Base-by-base conservation (phyloP, 2,797 vertebrate species). In the Helostoma temminkii region DNA sequence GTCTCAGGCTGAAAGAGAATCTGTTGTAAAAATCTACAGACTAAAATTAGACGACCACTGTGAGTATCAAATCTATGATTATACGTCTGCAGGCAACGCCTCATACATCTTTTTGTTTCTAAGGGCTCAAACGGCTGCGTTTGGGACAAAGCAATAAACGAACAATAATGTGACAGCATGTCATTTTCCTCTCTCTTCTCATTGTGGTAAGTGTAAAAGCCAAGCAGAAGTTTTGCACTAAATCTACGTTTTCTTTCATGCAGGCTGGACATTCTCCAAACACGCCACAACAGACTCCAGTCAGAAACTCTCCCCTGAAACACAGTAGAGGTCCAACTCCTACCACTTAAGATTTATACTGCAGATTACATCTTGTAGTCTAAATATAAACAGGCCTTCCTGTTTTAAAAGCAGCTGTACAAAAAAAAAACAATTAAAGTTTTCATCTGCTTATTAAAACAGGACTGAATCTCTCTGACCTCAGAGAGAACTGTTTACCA, bases 1-100 rank as follows among this genome's bases (percentile, higher is more conserved):
- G 52, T 56, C 80, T 48, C 10, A 16, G 50, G 46, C 65, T 67
- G 56, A 78, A 82, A 82, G 56, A 18, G 45, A 74, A 85, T 74
- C 81, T 49, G 71, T 53, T 64, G 61, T 59, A 61, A 74, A 67
- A 12, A 58, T 28, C 14, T 14, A 16, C 28, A 4, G 22, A 57
- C 87, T 87, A 89, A 83, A 88, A 80, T 86, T 85, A 89, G 80
- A 45, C 54, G 63, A 69, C 66, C 54, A 10, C 82, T 62, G 68
- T 14, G 46, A 79, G 69, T 16, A 82, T 85, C 72, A 68, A 52
- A 80, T 74, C 69, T 85, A 18, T 82, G 87, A 90, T 89, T 89
- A 89, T 39, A 69, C 30, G 67, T 80, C 75, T 65, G 70, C 74
- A 78, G 66, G 77, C 66, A 53, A 67, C 68, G 78, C 76, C 84